Conservation (phyloP, 2,113 vertebrate species). For the Ceyx cyanopectus region DNA sequence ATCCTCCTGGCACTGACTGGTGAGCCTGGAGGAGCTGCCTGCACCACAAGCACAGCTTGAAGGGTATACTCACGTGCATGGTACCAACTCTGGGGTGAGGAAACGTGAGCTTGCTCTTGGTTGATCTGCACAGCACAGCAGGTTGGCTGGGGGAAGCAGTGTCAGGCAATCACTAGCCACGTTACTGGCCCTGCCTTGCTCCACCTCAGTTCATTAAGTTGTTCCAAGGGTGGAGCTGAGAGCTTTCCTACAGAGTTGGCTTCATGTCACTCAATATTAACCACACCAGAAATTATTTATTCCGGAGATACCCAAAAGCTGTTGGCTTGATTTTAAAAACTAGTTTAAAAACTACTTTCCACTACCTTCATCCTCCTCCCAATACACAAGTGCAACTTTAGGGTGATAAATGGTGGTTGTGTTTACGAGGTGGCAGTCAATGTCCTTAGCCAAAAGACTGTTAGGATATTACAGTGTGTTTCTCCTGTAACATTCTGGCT, state of each 20-base stretch:
- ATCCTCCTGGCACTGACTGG: neutral
- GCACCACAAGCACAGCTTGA: rapidly evolving
- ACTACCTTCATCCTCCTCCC: neutral
- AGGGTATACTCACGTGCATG: neutral
- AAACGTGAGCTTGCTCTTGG: neutral
- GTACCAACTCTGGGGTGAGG: neutral
- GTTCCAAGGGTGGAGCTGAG: neutral
- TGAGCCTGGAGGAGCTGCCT: neutral
- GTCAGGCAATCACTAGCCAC: neutral
- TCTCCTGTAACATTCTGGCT: neutral
- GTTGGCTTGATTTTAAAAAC: neutral
- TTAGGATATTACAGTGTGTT: neutral
- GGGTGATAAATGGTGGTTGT: neutral
- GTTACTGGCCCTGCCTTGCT: neutral
- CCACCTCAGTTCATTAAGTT: neutral
- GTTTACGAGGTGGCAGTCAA: neutral
- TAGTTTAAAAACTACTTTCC: neutral
- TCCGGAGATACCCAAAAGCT: neutral
- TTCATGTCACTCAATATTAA: neutral
- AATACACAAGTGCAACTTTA: neutral
- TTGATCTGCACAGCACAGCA: rapidly evolving
- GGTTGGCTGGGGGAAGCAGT: neutral
- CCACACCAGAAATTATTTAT: neutral
- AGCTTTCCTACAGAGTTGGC: neutral
- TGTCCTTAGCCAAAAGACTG: neutral